Base-by-base conservation (phyloP, 2,113 vertebrate species). In the Erythrolamprus reginae region DNA sequence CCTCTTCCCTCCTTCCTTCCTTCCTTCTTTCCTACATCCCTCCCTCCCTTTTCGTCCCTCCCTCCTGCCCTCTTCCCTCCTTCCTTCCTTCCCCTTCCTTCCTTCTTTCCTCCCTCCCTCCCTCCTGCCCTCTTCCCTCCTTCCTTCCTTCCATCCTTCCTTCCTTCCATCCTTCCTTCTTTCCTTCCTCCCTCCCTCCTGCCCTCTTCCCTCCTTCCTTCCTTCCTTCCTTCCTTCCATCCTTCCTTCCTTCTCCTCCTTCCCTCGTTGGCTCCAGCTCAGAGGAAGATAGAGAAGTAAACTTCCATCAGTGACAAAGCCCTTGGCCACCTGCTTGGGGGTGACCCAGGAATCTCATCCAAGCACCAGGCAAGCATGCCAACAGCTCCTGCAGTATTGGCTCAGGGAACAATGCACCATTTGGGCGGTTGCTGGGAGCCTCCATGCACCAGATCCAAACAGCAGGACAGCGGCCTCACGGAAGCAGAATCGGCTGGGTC, bases 341-440 rank as follows among this genome's bases (percentile, higher is more conserved):
- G 45, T 26, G 45, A 51, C 55, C 89, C 28, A 23, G 28, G 53
- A 28, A 33, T 70, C 45, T 24, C 84, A 7, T 42, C 84, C 56
- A 86, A 90, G 58, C 48, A 0, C 10, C 4, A 7, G 28, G 47
- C 10, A 12, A 61, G 12, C 4, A 5, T 26, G 84, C 84, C 89
- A 90, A 21, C 15, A 21, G 19, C 23, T 38, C 84, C 89, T 47
- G 89, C 89, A 90, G 86, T 53, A 8, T 15, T 90, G 89, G 58
- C 89, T 51, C 21, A 26, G 9, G 12, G 42, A 15, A 48, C 48
- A 53, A 86, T 90, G 89, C 89, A 52, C 84, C 84, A 52, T 24
- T 90, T 9, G 42, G 84, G 33, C 1, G 23, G 28, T 24, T 17
- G 56, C 33, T 26, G n/a, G 33, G 42, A 3, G 7, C 2, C 33